Evolutionary conservation across 2,888 invertebrate species (phyloP), one percentile per base, ranked within the genome.

Genomic region (Nebria brevicollis): DNA sequence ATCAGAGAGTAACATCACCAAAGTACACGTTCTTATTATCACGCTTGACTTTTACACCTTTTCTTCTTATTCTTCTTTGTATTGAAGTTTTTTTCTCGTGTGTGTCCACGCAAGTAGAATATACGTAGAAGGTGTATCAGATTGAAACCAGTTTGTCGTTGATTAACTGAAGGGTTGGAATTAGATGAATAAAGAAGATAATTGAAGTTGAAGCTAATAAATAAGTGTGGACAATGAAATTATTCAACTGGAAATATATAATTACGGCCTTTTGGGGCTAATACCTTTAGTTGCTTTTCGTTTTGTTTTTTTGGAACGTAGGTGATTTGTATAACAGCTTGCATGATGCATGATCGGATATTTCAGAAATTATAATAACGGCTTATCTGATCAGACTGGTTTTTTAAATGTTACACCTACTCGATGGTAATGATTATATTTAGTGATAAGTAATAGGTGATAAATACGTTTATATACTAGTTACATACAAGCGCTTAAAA

Each of bases 171-270:
- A 66, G 76, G 76, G 76, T 76, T 65, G 66, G 34, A 72, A 74
- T 43, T 25, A 76, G 76, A 76, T 76, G 66, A 76, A 76, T 76
- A 66, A 41, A 3, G 34, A 25, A 66, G 76, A 76, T 76, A 76
- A 76, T 76, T 66, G 34, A 34, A 41, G 20, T 54, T n/a, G 41
- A 76, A 66, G 34, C 66, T 41, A 65, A 66, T 76, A 76, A 76
- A 76, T 76, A 76, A 76, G 66, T 25, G 10, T n/a, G 66, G 76
- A 76, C 76, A 76, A 76, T 76, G 66, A 76, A 66, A 76, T 76
- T 66, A 76, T 76, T 76, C 76, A 26, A 26, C 15, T 75, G 66
- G 75, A 76, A 66, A 76, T 66, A 26, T 76, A 76, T 76, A 76
- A 76, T 76, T 76, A 76, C 15, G 15, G 66, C 20, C 41, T 41